Evolutionary conservation across 2,797 vertebrate species (phyloP), one percentile per base, ranked within the genome.

Genomic region (Scolopax bukidnonensis): DNA sequence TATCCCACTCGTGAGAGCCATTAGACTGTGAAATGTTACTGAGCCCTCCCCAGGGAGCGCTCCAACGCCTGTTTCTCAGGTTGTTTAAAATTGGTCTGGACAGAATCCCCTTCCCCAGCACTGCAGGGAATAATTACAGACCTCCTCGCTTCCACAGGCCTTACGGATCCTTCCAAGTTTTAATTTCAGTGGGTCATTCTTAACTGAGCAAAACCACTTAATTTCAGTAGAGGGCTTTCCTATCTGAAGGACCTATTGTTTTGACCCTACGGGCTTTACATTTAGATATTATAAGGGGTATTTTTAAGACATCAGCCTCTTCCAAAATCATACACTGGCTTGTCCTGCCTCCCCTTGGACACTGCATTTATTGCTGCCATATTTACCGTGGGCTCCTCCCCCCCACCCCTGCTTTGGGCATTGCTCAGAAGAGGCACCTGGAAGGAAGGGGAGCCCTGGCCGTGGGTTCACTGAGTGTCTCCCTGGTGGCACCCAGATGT

Each of bases 301-400:
- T 32, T 56, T 54, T 36, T n/a, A 40, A 78, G 73, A 1, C 27
- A 6, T 2, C 2, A 47, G 17, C 21, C 71, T 77, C 68, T 74
- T 75, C 68, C 5, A 3, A 50, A 61, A 50, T 79, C 75, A 28
- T 18, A 2, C 24, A 19, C 76, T 38, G 57, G 30, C 48, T 89
- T 20, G 53, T 53, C 57, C 79, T 94, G 87, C 69, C 90, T 89
- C 48, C 76, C 38, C 27, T 68, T 7, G 82, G 84, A 76, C 5
- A 3, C 41, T 3, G 2, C 16, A 4, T 32, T 75, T 53, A 47
- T n/a, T n/a, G 61, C 86, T 86, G 80, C 80, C 24, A 11, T 11
- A 7, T 71, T 54, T 20, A 2, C 1, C 0, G 1, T 0, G 1
- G 19, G 11, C 45, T 75, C 48, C 11, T 11, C 27, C 4, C 0